Evolutionary conservation across 1,140 invertebrate genomes (phyloP).

Genomic region (Aphidius ervi): DNA sequence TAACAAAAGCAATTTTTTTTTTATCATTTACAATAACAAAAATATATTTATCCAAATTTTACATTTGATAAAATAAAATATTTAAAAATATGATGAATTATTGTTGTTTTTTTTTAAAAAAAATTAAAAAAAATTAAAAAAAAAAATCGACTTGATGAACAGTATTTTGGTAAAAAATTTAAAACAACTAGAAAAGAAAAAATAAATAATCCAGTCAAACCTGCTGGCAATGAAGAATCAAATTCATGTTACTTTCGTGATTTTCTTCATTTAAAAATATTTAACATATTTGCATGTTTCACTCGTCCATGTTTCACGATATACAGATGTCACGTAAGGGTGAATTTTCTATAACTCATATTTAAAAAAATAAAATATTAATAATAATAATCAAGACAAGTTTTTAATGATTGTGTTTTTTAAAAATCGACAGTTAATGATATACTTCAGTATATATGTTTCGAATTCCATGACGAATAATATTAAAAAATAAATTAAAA

Average conservation of each 20-base stretch:
- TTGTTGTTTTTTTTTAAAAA: too few relatives aligned
- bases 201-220: neutral
- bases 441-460: too few relatives aligned
- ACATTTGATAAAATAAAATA: too few relatives aligned
- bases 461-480: too few relatives aligned
- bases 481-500: too few relatives aligned
- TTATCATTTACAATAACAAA: too few relatives aligned
- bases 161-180: too few relatives aligned
- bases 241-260: conserved; percentile 2
- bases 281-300: conserved; percentile 13
- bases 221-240: conserved; percentile 1
- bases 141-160: neutral
- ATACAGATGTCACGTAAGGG: conserved; percentile 10
- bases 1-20: too few relatives aligned
- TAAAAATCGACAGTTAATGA: neutral
- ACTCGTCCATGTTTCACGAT: conserved; percentile 8
- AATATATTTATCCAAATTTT: too few relatives aligned
- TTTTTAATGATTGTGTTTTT: conserved; percentile 9
- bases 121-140: neutral
- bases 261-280: conserved; percentile 10
- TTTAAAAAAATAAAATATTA: too few relatives aligned
- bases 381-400: neutral
- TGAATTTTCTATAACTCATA: neutral
- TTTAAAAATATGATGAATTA: too few relatives aligned
- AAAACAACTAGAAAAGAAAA: neutral